Conservation (phyloP, 2,113 vertebrate species). For the Noctilio leporinus region DNA sequence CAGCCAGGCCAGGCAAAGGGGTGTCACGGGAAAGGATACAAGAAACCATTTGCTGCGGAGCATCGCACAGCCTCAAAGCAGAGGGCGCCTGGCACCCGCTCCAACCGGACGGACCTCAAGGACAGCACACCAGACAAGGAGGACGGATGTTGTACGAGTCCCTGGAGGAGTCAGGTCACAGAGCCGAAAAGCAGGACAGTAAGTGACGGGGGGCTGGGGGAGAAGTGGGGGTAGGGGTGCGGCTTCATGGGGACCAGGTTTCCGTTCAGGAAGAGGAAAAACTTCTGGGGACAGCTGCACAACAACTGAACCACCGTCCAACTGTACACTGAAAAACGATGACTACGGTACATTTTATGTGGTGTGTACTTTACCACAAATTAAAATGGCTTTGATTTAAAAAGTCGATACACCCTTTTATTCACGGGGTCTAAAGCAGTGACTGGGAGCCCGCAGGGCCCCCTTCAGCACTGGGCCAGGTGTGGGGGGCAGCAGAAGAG, state of each 20-base stretch:
- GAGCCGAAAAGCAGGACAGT: background rate
- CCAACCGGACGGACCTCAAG: rapidly evolving
- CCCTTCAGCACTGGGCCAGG: background rate
- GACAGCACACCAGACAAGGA: rapidly evolving
- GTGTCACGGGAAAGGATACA: background rate
- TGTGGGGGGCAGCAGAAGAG: background rate
- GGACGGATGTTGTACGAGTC: background rate
- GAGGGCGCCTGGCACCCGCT: background rate
- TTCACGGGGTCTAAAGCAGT: background rate
- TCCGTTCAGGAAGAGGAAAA: too few species aligned
- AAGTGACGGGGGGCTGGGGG: background rate
- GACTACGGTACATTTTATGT: too few species aligned
- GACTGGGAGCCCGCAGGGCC: rapidly evolving
- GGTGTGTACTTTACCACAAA: too few species aligned
- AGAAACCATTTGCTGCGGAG: rapidly evolving
- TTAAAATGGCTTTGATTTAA: too few species aligned
- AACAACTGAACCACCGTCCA: too few species aligned
- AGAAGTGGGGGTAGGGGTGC: rapidly evolving
- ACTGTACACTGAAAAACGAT: too few species aligned
- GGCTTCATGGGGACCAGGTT: background rate
- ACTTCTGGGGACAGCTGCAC: too few species aligned
- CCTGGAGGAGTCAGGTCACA: background rate
- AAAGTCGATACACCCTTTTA: too few species aligned
- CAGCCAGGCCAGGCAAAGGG: background rate
- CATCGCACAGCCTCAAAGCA: background rate